Conservation (phyloP, 2,113 vertebrate genomes). For the Dicaeum eximium region DNA sequence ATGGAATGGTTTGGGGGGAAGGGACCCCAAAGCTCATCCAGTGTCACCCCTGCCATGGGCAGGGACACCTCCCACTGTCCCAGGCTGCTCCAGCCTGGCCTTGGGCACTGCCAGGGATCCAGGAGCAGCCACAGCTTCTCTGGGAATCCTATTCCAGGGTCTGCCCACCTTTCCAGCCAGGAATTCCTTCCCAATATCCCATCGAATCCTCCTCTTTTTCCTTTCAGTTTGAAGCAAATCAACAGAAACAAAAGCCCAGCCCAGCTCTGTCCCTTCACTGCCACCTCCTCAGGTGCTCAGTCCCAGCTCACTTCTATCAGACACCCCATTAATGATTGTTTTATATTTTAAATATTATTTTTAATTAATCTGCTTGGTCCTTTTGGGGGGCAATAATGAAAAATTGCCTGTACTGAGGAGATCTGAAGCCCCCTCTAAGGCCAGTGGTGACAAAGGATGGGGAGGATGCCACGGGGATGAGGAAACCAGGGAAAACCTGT, state of each 20-base stretch:
- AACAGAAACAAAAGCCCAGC: neutral
- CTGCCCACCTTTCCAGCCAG: neutral
- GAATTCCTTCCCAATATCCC: neutral
- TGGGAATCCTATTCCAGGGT: neutral
- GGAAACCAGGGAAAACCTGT: neutral
- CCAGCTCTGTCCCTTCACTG: neutral
- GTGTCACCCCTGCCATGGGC: neutral
- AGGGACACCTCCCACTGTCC: neutral
- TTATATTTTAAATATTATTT: neutral
- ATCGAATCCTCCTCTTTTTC: neutral
- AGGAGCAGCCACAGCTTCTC: neutral
- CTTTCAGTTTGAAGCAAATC: neutral
- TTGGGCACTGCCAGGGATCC: neutral
- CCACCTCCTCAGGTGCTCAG: neutral
- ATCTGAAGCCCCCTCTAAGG: neutral
- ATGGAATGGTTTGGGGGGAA: neutral
- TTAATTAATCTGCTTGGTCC: neutral
- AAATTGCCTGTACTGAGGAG: neutral
- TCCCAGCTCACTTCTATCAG: neutral
- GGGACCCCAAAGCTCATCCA: fast-evolving
- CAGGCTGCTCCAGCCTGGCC: neutral
- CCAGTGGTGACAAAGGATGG: neutral
- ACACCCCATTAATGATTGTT: neutral
- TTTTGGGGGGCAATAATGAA: fast-evolving
- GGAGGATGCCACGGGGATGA: fast-evolving